Base-by-base conservation (phyloP, 2,113 vertebrate genomes). In the Catharus bicknelli region DNA sequence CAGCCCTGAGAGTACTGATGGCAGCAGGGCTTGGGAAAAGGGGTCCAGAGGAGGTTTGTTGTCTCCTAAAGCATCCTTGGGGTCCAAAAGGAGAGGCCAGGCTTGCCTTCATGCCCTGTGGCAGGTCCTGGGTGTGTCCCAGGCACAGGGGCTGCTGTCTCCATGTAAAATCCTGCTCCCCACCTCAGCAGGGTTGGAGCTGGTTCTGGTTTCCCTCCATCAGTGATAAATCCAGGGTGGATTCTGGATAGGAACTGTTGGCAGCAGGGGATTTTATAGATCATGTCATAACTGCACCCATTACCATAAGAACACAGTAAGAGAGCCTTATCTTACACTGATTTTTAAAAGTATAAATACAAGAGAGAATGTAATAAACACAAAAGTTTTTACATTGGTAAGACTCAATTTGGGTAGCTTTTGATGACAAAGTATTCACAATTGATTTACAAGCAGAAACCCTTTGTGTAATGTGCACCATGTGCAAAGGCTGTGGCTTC, bases 381-480 rank as follows among this genome's bases (percentile, higher is more conserved):
- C 2, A 0, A 12, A 45, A 51, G 4, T 14, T 80, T 73, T 77
- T 5, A 16, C 47, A 29, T 16, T 32, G 8, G 1, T 18, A 51
- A n/a, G 18, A 16, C 13, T 4, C 4, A 17, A 27, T 54, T 6
- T 63, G 48, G 34, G 57, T 21, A 54, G 18, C 5, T 70, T 77
- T 79, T 62, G 57, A 43, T 42, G 36, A 51, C 10, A 91, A 63
- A 73, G 80, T 55, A 32, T 22, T 68, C 32, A 18, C 76, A 36
- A 8, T 1, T 42, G 5, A 26, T 53, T 83, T 32, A 26, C 23
- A 70, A 40, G 26, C 38, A 29, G 22, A 8, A 70, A 48, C 3
- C 7, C 57, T n/a, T 2, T 36, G 83, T 0, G 1, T 8, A 70
- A 58, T 3, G 6, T 23, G n/a, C 29, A 53, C 58, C 23, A n/a